A percentile compares a stretch with the other conserved stretches of the same genome.
Conservation (phyloP, 2,888 invertebrate species). For the Synergus gifuensis region DNA sequence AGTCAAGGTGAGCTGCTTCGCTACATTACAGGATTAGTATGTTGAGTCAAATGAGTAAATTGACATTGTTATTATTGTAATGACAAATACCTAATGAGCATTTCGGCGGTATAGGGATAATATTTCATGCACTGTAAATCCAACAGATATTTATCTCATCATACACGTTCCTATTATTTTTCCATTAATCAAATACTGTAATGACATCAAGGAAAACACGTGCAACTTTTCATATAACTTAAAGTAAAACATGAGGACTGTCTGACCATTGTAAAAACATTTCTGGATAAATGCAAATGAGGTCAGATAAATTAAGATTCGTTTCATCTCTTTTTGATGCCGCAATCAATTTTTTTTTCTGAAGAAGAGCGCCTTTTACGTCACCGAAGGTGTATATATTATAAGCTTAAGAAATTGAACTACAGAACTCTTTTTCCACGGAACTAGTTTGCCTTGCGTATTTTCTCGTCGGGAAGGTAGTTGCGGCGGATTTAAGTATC, state of each 20-base stretch:
- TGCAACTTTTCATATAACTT: neutral
- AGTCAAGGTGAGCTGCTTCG: conserved; percentile 7
- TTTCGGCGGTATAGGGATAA: neutral
- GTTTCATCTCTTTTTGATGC: too few relatives aligned
- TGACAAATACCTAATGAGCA: neutral
- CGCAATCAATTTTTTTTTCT: neutral
- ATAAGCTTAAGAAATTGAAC: too few relatives aligned
- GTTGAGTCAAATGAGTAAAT: neutral
- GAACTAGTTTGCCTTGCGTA: too few relatives aligned
- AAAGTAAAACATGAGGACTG: neutral
- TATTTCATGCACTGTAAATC: too few relatives aligned
- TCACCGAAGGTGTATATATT: too few relatives aligned
- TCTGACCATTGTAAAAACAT: neutral
- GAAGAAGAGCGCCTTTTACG: neutral
- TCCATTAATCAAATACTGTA: too few relatives aligned
- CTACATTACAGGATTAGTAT: conserved; percentile 2
- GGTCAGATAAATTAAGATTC: neutral
- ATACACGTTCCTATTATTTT: too few relatives aligned
- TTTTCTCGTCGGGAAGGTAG: too few relatives aligned
- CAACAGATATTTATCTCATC: neutral
- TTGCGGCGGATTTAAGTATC: too few relatives aligned
- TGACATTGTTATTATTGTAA: neutral
- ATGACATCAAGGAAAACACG: too few relatives aligned
- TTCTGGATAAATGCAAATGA: neutral
- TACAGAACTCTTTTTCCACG: too few relatives aligned